Conservation (phyloP, 2,888 invertebrate genomes). For the Miltochrista miniata region DNA sequence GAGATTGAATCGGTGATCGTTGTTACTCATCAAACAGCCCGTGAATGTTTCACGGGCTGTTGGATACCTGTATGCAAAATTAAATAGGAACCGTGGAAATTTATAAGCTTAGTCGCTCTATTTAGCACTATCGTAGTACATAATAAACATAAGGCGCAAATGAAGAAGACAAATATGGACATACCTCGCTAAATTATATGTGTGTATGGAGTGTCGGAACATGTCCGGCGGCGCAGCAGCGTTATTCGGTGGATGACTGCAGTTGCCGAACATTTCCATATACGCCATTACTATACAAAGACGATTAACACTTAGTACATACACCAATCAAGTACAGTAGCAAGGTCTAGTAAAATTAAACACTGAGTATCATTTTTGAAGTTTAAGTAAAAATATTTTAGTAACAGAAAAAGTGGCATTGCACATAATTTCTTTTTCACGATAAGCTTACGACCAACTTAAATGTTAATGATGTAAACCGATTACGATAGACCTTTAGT, state of each 20-base stretch:
- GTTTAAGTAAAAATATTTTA: not conserved
- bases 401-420: not conserved
- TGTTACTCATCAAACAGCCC: too few species aligned
- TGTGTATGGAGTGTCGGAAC: slow-evolving; percentile 94
- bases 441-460: too few species aligned
- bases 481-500: too few species aligned
- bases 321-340: not conserved
- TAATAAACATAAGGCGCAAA: too few species aligned
- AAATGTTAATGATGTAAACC: too few species aligned
- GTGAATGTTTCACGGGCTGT: too few species aligned
- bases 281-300: slow-evolving; percentile 93
- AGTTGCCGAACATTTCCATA: slow-evolving; percentile 97
- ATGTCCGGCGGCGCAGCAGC: slow-evolving; percentile 88
- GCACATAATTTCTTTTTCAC: too few species aligned
- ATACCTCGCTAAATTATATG: slow-evolving; percentile 85
- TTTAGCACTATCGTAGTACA: too few species aligned
- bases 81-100: too few species aligned
- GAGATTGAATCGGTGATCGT: too few species aligned
- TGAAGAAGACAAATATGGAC: not conserved
- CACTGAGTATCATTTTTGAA: slow-evolving; percentile 5
- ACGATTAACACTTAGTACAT: not conserved
- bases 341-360: slow-evolving; percentile 27
- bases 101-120: too few species aligned
- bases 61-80: too few species aligned
- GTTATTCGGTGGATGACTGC: slow-evolving; percentile 88